Conservation (phyloP, 2,113 vertebrate genomes). For the Epinephelus cyanopodus region DNA sequence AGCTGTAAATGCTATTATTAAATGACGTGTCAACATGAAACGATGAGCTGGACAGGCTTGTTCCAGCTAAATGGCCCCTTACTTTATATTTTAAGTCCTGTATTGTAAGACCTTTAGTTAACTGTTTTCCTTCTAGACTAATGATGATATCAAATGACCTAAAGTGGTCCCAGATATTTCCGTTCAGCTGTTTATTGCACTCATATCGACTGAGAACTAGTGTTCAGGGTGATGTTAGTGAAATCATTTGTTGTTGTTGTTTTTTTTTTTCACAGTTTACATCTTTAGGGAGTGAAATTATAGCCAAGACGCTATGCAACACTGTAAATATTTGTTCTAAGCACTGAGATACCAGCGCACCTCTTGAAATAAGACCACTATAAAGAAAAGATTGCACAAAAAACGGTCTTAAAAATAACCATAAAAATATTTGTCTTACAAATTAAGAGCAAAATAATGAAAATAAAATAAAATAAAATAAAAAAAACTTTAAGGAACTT, state of each 20-base stretch:
- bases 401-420: conserved; percentile 79
- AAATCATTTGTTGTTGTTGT: conserved; percentile 16
- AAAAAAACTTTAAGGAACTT: conserved; percentile 70
- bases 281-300: conserved; percentile 47
- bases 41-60: not conserved
- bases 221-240: conserved; percentile 64
- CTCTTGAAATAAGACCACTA: conserved; percentile 53
- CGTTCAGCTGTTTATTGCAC: conserved; percentile 69
- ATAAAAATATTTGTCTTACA: conserved; percentile 80
- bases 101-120: not conserved
- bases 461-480: conserved; percentile 52
- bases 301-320: conserved; percentile 33
- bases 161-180: conserved; percentile 28
- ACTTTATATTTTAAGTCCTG: not conserved
- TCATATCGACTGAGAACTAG: conserved; percentile 54
- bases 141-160: conserved; percentile 1
- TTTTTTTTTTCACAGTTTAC: conserved; percentile 70
- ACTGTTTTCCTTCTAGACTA: conserved; percentile 5
- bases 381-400: conserved; percentile 79
- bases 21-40: not conserved
- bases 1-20: too few relatives aligned
- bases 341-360: conserved; percentile 52
- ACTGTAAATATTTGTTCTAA: conserved; percentile 65
- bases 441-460: conserved; percentile 80
- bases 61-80: conserved; percentile 34